Percentiles rank a stretch among this genome's conserved stretches.
Evolutionary conservation across 1,140 invertebrate genomes (phyloP).

Genomic region (Trinorchestia longiramus): DNA sequence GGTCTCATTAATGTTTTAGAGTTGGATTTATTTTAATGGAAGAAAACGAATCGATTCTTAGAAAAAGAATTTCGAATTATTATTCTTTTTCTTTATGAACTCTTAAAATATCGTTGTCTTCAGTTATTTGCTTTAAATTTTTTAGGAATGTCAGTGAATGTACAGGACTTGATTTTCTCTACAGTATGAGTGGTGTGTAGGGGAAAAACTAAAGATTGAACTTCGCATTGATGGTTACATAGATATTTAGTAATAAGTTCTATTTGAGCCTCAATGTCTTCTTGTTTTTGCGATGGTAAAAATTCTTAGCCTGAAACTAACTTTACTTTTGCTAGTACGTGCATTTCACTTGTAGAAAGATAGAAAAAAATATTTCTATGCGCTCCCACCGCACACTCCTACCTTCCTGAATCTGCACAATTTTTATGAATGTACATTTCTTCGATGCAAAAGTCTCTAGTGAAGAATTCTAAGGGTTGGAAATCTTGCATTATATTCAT

Average conservation of each 20-base stretch:
- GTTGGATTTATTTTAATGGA: neutral
- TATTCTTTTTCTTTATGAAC: too few species aligned
- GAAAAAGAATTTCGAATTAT: too few species aligned
- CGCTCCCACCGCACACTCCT: neutral
- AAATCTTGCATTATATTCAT: neutral
- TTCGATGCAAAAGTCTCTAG: neutral
- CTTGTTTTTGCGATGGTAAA: neutral
- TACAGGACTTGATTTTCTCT: too few species aligned
- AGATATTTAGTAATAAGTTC: neutral
- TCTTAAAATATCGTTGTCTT: too few species aligned
- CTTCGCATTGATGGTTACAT: neutral
- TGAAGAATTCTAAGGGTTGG: neutral
- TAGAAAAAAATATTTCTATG: neutral
- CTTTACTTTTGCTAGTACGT: neutral
- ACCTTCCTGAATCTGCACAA: neutral
- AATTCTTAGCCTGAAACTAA: neutral
- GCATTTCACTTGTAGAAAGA: neutral
- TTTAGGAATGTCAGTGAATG: too few species aligned
- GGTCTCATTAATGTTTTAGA: neutral
- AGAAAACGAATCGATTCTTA: too few species aligned
- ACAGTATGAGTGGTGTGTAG: neutral
- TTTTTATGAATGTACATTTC: neutral
- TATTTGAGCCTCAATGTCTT: neutral
- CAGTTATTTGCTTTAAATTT: too few species aligned
- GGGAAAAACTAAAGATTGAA: neutral